Evolutionary conservation across 2,797 vertebrate genomes (phyloP), one percentile per base, ranked within the genome.

Genomic region (Enteromius paludinosus): DNA sequence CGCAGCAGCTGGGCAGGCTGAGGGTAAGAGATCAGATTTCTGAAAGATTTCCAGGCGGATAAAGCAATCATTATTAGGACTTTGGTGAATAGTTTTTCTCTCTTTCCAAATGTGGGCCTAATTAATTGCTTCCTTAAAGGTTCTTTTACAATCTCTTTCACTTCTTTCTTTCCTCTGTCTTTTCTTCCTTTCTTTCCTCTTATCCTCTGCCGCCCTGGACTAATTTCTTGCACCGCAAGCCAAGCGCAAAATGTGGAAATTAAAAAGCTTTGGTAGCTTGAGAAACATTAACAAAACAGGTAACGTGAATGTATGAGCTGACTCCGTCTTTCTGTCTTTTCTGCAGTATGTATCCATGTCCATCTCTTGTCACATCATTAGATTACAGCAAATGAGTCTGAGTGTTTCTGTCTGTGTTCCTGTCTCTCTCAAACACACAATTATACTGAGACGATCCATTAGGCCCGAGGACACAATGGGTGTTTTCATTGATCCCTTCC

Each of bases 241-340:
- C 94, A 99, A 98, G 92, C 98, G 97, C 95, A 99, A 98, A 98
- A 98, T 99, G 97, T 99, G 98, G 98, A 99, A 99, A 93, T 95
- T 99, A 96, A 99, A 99, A 95, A 97, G 97, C 95, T 98, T 99
- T 96, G 97, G 98, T 99, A 99, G 98, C 96, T 97, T 99, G 96
- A 97, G 97, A 97, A 99, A 98, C 96, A 97, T 99, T 96, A 98
- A 98, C 96, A 98, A 97, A 96, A 97, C 98, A 99, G 98, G 98
- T 99, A 99, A 98, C 89, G 56, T 45, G 49, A 43, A 83, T 83
- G 83, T 30, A 59, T 71, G 79, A 82, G 41, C 73, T 70, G 43
- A 35, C 68, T 82, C 65, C 23, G 79, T 84, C 62, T 86, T 65
- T 79, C 82, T 88, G 14, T 81, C 8, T 56, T 68, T 88, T 80